Conservation (phyloP, 2,888 invertebrate species). For the Lacanobia wlatinum region DNA sequence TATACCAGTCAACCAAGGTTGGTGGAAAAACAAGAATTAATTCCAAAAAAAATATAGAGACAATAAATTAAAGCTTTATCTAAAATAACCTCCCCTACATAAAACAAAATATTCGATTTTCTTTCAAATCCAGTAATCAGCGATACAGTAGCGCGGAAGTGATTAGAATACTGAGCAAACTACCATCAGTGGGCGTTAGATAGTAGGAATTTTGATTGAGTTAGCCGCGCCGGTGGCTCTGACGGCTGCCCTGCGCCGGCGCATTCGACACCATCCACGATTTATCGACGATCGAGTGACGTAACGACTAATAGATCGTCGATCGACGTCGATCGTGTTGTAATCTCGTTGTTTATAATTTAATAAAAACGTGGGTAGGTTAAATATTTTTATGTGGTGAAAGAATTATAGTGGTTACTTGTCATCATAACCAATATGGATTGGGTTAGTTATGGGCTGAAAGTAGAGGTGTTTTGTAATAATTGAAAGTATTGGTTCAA, state of each 20-base stretch:
- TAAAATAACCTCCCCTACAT: neutral
- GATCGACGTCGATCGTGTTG: conserved; percentile 52
- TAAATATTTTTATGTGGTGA: conserved; percentile 56
- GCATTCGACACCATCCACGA: conserved; percentile 65
- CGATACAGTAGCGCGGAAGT: conserved; percentile 64
- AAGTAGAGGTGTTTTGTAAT: conserved; percentile 32
- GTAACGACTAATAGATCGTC: conserved; percentile 62
- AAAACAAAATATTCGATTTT: conserved; percentile 30
- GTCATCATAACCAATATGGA: conserved; percentile 48
- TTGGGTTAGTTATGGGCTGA: conserved; percentile 4
- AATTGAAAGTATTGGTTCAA: neutral
- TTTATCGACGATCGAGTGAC: conserved; percentile 65
- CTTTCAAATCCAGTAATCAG: conserved; percentile 46
- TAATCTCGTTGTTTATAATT: conserved; percentile 53
- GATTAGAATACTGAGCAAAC: conserved; percentile 61
- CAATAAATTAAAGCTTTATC: too few species aligned
- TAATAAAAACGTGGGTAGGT: conserved; percentile 63
- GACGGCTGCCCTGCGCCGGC: conserved; percentile 56
- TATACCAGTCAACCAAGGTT: neutral
- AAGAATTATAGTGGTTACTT: conserved; percentile 44
- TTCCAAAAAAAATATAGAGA: neutral
- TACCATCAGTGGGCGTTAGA: conserved; percentile 63
- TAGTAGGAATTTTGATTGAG: conserved; percentile 80
- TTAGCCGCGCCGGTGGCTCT: conserved; percentile 66
- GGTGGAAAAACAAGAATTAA: neutral